A percentile compares a stretch with the other conserved stretches of the same genome.
These are phyloP conservation scores for Columba guinea DNA, from an alignment of 2,797 vertebrate genomes.

Conservation along the genomic window DNA sequence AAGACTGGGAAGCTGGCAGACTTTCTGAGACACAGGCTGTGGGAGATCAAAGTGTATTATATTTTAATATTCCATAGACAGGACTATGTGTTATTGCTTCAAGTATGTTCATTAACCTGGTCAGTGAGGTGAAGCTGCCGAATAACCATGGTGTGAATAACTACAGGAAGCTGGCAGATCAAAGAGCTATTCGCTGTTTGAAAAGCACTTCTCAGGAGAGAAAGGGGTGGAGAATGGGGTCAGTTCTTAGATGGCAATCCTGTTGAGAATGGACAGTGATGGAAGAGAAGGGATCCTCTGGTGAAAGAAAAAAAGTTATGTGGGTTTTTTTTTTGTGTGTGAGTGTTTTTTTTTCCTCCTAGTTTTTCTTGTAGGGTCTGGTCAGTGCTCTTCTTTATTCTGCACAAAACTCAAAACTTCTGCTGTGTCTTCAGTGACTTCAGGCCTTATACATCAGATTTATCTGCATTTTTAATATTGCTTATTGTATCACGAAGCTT, in stretches of 20 bases:
- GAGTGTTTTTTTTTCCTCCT: no score
- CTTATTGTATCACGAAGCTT: not conserved
- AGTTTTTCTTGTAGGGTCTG: not conserved
- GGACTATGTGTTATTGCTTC: not conserved
- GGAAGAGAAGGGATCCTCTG: not conserved
- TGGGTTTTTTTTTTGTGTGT: not conserved
- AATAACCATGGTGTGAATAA: not conserved
- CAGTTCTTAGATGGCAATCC: not conserved
- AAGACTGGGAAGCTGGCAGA: not conserved
- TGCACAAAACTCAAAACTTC: not conserved
- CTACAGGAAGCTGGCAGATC: constrained; percentile 3
- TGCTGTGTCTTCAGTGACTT: not conserved
- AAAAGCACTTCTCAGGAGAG: constrained; percentile 21
- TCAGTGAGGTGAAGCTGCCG: not conserved
- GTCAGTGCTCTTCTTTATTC: not conserved
- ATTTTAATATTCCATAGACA: not conserved
- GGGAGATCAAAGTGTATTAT: not conserved
- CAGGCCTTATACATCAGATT: not conserved
- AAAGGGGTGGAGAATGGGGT: not conserved
- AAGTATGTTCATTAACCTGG: not conserved
- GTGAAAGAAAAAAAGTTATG: not conserved
- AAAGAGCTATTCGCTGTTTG: constrained; percentile 5
- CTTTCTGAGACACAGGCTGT: not conserved
- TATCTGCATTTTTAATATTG: not conserved
- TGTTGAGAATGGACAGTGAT: constrained; percentile 13